Evolutionary conservation across 2,888 invertebrate species (phyloP), one percentile per base, ranked within the genome.

Genomic region (Nymphalis c-album): DNA sequence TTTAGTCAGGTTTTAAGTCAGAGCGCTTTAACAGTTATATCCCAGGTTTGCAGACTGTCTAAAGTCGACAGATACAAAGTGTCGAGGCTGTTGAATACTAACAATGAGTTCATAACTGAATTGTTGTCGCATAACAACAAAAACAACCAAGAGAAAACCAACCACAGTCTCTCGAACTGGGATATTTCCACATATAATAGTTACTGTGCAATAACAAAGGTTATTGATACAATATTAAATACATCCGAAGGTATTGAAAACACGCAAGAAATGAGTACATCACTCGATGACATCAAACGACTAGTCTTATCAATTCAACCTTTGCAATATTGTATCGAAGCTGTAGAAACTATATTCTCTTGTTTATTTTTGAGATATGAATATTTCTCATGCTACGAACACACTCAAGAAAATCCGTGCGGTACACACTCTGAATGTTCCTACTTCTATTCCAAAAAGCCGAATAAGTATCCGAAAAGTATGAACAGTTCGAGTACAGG

Each of bases 301-400:
- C 84, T 92, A 59, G 80, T 93, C n/a, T 78, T 93, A 60, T 86
- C 88, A 46, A 87, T 93, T 60, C 86, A 89, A 71, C 92, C 93
- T 22, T 71, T 90, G 50, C 83, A 85, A 69, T 86, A 87, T 73
- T 93, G 93, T 76, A 82, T 94, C 61, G 95, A 96, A 86, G 90
- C 95, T 0, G 91, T 96, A 65, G 95, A 96, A 82, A 94, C 96
- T 82, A 93, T 96, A 73, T 96, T 96, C 82, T 93, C 94, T 0
- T 92, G 96, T 74, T 89, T 96, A 50, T 96, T 96, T 83, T 78
- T 95, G 60, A 93, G 94, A 73, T 92, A 93, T 74, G 94, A 95
- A 77, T 94, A 95, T 79, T 91, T 95, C 70, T 90, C 91, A 10
- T 93, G 93, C 68, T 86, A 93, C 72, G 91, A 93, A 73, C 91